phyloP scores from a whole-genome alignment of 2,888 invertebrate species.

The Rambutsinella grinnellia region DNA sequence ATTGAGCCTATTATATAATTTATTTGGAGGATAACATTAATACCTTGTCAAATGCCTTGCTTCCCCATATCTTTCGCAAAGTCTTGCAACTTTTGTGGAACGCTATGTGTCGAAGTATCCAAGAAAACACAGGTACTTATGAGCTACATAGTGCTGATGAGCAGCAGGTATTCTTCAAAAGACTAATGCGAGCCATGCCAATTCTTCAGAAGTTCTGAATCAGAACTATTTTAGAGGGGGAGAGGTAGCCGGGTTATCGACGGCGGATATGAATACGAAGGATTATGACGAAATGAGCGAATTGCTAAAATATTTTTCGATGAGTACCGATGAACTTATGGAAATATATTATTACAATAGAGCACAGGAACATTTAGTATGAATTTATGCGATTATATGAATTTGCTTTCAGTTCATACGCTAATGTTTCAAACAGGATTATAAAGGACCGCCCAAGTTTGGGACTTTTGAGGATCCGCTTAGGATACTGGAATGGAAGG shows the following conservation, averaged over 20 bases:
- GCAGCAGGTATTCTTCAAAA: constrained; percentile 40
- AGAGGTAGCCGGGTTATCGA: constrained; percentile 58
- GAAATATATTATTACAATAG: constrained; percentile 48
- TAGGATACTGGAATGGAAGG: constrained; percentile 54
- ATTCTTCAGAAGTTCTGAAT: too few relatives aligned
- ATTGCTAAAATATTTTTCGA: constrained; percentile 39
- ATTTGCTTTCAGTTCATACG: too few relatives aligned
- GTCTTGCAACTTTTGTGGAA: constrained; percentile 62
- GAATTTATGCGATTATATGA: too few relatives aligned
- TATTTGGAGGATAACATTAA: constrained; percentile 61
- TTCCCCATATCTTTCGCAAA: constrained; percentile 57
- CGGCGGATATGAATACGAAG: constrained; percentile 47
- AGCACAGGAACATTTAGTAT: constrained; percentile 54
- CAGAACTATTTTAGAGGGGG: constrained; percentile 58
- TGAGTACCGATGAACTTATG: constrained; percentile 53
- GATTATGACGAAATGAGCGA: constrained; percentile 30
- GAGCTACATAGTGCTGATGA: constrained; percentile 17
- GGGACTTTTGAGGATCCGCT: constrained; percentile 53
- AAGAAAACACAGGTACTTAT: constrained; percentile 10
- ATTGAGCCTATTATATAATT: constrained; percentile 49
- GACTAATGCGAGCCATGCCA: constrained; percentile 41
- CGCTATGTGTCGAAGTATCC: constrained; percentile 48
- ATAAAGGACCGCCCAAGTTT: constrained; percentile 28
- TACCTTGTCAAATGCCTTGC: constrained; percentile 47
- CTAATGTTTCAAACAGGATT: constrained; percentile 8